A percentile compares a stretch with the other conserved stretches of the same genome.
Evolutionary conservation across 2,797 vertebrate genomes (phyloP).

Genomic region (Gorsachius magnificus): DNA sequence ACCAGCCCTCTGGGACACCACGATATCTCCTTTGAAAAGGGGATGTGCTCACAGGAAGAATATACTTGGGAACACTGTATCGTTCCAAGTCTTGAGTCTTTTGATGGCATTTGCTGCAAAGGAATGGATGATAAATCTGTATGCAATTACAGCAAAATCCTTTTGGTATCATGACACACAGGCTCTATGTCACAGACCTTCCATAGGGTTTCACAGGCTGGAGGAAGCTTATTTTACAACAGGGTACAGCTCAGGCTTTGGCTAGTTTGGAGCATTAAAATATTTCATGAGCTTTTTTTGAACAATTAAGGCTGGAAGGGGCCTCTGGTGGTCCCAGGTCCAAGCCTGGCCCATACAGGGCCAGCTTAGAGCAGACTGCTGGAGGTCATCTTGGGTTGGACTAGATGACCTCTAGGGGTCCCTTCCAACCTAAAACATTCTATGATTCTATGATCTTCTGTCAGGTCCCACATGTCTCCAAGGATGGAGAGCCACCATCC

Average conservation of each 20-base stretch:
- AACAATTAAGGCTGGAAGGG: not conserved
- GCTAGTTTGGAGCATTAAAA: not conserved
- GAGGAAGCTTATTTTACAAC: not conserved
- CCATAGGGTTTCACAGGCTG: fast-evolving
- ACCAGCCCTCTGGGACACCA: not conserved
- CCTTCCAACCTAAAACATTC: no score
- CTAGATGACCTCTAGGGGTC: no score
- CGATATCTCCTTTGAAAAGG: not conserved
- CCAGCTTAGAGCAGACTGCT: not conserved
- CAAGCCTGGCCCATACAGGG: not conserved
- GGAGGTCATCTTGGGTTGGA: no score
- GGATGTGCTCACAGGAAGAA: not conserved
- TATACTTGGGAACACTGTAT: not conserved
- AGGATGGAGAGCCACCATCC: not conserved
- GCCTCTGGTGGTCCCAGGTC: not conserved
- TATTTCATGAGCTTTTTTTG: not conserved
- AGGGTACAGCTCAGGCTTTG: not conserved
- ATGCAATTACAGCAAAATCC: not conserved
- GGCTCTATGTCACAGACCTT: not conserved
- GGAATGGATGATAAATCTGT: not conserved
- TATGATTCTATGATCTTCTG: no score
- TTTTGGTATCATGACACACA: not conserved
- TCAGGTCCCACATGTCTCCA: not conserved
- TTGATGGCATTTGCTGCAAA: not conserved
- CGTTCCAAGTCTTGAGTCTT: not conserved